Evolutionary conservation across 2,797 vertebrate species (phyloP).

Genomic region (Sebastes iracundus): DNA sequence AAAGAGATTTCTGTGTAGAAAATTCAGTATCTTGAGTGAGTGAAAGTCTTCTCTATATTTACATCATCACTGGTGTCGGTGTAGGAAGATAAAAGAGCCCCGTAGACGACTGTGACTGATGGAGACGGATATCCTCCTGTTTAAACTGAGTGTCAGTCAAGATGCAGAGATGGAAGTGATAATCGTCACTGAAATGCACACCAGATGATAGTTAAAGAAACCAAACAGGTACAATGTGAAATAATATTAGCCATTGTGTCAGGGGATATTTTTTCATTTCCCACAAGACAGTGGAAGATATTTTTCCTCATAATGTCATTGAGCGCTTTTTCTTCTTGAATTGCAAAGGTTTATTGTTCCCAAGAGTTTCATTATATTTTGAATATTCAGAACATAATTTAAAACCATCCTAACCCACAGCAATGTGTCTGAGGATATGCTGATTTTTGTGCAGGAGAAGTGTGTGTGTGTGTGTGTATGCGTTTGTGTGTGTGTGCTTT

Average conservation of each 20-base stretch:
- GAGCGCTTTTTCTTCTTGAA: slow-evolving; percentile 40
- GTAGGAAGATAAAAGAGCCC: slow-evolving; percentile 46
- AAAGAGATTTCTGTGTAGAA: slow-evolving; percentile 40
- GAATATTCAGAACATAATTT: slow-evolving; percentile 58
- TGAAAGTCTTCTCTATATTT: slow-evolving; percentile 28
- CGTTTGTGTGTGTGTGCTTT: slow-evolving; percentile 6
- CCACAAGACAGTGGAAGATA: slow-evolving; percentile 17
- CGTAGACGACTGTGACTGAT: slow-evolving; percentile 23
- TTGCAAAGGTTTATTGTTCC: slow-evolving; percentile 41
- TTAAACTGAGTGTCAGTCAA: slow-evolving; percentile 20
- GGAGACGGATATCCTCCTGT: slow-evolving; percentile 32
- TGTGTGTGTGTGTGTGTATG: not conserved
- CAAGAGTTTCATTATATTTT: slow-evolving; percentile 46
- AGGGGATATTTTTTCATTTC: slow-evolving; percentile 32
- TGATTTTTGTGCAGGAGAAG: slow-evolving; percentile 22
- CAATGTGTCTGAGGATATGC: slow-evolving; percentile 27
- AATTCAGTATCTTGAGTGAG: slow-evolving; percentile 22
- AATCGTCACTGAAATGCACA: slow-evolving; percentile 7
- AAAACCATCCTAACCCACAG: slow-evolving; percentile 34
- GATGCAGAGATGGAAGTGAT: slow-evolving; percentile 15
- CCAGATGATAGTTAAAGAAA: slow-evolving; percentile 11
- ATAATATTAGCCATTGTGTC: slow-evolving; percentile 16
- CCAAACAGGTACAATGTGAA: slow-evolving; percentile 9
- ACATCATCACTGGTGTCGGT: slow-evolving; percentile 23
- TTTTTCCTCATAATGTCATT: slow-evolving; percentile 34